Percentiles rank a stretch among this genome's conserved stretches.
These are phyloP conservation scores for Rousettus madagascariensis DNA, from an alignment of 2,797 vertebrate genomes.

Conservation along the genomic window DNA sequence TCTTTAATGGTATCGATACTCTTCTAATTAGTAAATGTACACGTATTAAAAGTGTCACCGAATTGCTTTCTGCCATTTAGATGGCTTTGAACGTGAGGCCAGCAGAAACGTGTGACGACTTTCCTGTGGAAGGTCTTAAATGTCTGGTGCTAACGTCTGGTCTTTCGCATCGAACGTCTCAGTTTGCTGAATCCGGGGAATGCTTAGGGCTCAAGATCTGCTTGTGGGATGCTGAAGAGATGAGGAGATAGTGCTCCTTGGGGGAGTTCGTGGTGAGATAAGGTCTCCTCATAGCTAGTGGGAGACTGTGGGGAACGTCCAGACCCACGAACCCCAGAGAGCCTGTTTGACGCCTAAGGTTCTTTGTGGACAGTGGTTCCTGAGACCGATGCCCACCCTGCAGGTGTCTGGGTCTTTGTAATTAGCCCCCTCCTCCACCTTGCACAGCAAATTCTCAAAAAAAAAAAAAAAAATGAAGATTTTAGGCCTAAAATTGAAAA, in stretches of 20 bases:
- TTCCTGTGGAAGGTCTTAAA: not conserved
- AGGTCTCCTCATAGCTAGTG: not conserved
- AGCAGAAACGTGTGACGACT: not conserved
- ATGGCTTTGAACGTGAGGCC: not conserved
- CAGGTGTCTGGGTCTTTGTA: not conserved
- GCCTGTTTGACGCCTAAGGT: accelerated
- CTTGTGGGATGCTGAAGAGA: not conserved
- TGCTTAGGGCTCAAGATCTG: not conserved
- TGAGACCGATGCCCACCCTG: accelerated
- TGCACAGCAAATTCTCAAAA: not conserved
- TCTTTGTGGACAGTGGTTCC: not conserved
- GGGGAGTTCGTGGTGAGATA: not conserved
- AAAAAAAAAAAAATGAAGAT: not conserved
- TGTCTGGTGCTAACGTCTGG: not conserved
- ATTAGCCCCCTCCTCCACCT: not conserved
- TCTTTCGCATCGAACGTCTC: not conserved
- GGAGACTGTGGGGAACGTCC: accelerated
- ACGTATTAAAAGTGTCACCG: not conserved
- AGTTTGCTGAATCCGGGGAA: not conserved
- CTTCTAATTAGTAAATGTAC: not conserved
- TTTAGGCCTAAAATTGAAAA: not conserved
- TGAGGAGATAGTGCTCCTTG: not conserved
- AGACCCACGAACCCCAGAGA: not conserved
- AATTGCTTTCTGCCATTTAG: not conserved
- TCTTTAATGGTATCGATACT: not conserved